These are phyloP conservation scores for Poliocrania exsul DNA, from an alignment of 2,797 vertebrate genomes.

Conservation along the genomic window DNA sequence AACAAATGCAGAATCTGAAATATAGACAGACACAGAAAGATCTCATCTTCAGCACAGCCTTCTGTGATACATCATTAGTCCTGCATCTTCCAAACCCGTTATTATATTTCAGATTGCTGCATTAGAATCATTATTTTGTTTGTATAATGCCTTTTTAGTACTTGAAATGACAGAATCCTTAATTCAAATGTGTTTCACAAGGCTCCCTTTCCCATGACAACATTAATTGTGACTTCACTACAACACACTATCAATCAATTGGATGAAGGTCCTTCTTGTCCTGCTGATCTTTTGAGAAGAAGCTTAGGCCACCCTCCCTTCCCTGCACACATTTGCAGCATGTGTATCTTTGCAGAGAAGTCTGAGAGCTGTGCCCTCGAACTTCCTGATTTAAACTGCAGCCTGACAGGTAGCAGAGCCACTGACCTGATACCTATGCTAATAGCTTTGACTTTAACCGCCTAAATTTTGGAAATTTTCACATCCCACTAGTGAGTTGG, in stretches of 20 bases:
- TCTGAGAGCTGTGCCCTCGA: neutral
- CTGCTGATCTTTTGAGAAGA: neutral
- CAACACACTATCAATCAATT: neutral
- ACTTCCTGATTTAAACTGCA: neutral
- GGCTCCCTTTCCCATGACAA: neutral
- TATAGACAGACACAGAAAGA: neutral
- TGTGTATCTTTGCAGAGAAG: neutral
- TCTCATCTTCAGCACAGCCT: neutral
- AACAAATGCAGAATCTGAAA: neutral
- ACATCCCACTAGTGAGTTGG: neutral
- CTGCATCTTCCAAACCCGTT: neutral
- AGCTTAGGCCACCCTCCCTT: fast-evolving
- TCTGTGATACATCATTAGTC: neutral
- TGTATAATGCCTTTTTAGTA: neutral
- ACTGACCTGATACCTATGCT: neutral
- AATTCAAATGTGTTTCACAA: neutral
- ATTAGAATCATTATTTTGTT: neutral
- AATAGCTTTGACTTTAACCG: neutral
- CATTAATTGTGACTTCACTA: neutral
- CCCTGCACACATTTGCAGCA: neutral
- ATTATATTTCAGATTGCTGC: neutral
- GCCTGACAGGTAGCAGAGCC: neutral
- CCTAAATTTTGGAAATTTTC: neutral
- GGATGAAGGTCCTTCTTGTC: neutral
- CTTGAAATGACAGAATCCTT: neutral